phyloP scores from a whole-genome alignment of 2,113 vertebrate species.

The Eupsittula cactorum region DNA sequence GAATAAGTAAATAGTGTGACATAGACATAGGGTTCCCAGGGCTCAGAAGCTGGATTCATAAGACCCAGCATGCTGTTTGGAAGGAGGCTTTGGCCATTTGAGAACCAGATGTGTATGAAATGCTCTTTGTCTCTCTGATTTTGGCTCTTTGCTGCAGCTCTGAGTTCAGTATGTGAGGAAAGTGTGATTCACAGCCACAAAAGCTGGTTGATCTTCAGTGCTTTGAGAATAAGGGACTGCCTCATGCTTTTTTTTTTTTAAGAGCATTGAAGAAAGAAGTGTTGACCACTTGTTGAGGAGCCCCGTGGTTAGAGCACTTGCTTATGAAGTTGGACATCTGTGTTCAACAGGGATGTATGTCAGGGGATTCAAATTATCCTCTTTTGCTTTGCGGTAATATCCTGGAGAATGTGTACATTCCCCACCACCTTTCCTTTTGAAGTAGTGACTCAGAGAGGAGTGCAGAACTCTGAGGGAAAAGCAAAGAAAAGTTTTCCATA shows the following conservation, averaged over 20 bases:
- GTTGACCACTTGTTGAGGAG: background rate
- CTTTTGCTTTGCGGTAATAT: background rate
- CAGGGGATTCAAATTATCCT: background rate
- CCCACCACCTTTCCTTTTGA: background rate
- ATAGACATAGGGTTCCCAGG: background rate
- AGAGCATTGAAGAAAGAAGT: background rate
- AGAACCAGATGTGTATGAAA: conserved; percentile 26
- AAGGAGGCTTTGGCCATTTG: background rate
- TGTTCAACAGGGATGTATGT: background rate
- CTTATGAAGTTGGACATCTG: background rate
- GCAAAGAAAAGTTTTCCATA: background rate
- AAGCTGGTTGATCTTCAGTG: background rate
- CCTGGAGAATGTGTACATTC: background rate
- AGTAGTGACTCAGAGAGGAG: background rate
- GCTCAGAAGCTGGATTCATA: background rate
- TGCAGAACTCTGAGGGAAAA: background rate
- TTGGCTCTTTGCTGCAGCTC: background rate
- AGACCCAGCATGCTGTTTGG: background rate
- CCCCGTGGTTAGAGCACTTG: background rate
- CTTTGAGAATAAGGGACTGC: background rate
- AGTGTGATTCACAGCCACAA: conserved; percentile 15
- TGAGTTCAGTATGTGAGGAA: background rate
- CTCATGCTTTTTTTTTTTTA: background rate
- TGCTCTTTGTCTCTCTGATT: background rate
- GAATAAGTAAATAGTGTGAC: background rate